A percentile compares a stretch with the other conserved stretches of the same genome.
Conservation (phyloP, 2,113 vertebrate genomes). For the Anoplopoma fimbria region DNA sequence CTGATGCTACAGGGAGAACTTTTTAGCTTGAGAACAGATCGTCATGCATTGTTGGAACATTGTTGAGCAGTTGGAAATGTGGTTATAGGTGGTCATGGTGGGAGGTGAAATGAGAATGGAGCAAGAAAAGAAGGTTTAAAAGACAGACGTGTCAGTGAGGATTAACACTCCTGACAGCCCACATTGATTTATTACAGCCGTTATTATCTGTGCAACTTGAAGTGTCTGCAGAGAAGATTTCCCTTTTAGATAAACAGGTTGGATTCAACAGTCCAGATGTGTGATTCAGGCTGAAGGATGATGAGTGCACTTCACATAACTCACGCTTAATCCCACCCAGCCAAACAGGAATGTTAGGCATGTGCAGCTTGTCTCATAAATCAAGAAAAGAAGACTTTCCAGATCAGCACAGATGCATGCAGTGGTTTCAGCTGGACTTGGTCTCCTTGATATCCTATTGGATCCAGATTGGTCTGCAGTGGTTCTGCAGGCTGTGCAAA, state of each 20-base stretch:
- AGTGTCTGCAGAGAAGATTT: slow-evolving; percentile 18
- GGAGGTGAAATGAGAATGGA: slow-evolving; percentile 16
- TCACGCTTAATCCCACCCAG: slow-evolving; percentile 40
- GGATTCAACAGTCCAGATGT: slow-evolving; percentile 23
- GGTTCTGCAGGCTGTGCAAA: no score
- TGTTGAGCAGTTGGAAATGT: background rate
- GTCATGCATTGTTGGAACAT: background rate
- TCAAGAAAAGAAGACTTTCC: slow-evolving; percentile 10
- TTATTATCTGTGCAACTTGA: background rate
- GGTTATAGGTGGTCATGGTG: background rate
- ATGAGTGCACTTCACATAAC: slow-evolving; percentile 26
- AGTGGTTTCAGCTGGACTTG: slow-evolving; percentile 18
- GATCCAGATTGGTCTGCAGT: no score
- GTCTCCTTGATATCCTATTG: background rate
- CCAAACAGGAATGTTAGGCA: slow-evolving; percentile 38
- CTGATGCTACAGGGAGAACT: background rate
- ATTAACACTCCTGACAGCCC: background rate
- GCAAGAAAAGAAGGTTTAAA: slow-evolving; percentile 1
- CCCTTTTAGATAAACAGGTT: slow-evolving; percentile 18
- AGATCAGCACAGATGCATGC: background rate
- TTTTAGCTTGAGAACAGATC: background rate
- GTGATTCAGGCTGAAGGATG: slow-evolving; percentile 41
- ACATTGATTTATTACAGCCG: background rate
- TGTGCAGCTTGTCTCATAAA: slow-evolving; percentile 38
- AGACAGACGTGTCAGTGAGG: background rate